Percentiles rank a stretch among this genome's conserved stretches.
Evolutionary conservation across 1,140 invertebrate genomes (phyloP).

Genomic region (Drosophila auraria): DNA sequence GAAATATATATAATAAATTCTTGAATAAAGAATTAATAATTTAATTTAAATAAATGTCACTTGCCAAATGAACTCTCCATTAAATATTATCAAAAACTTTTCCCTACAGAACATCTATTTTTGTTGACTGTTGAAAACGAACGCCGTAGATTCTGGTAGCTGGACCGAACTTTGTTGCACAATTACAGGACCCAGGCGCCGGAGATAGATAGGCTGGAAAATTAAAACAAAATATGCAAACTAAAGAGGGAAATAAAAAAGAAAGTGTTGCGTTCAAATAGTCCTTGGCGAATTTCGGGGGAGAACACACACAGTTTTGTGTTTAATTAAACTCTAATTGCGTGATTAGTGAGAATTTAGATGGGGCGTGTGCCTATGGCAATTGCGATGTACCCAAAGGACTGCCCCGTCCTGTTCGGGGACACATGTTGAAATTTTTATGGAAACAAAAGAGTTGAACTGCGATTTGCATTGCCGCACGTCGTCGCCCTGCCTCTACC

Average conservation of each 20-base stretch:
- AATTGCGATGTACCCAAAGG: constrained; percentile 2
- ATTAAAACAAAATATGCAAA: constrained; percentile 26
- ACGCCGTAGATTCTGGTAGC: background rate
- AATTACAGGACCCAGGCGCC: constrained; percentile 34
- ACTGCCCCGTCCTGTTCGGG: constrained; percentile 1
- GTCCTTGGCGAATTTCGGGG: background rate
- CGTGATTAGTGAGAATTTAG: constrained; percentile 48
- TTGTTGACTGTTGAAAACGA: background rate
- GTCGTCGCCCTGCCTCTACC: background rate
- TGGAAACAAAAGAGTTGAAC: constrained; percentile 31
- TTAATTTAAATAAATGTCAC: too few species aligned
- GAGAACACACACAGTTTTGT: constrained; percentile 1
- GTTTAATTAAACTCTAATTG: constrained; percentile 57
- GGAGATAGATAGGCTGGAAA: constrained; percentile 10
- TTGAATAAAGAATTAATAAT: too few species aligned
- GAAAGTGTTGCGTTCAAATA: constrained; percentile 11
- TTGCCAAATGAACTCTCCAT: too few species aligned
- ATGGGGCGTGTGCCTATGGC: constrained; percentile 52
- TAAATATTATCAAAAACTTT: too few species aligned
- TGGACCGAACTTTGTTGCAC: constrained; percentile 58
- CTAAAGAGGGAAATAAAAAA: constrained; percentile 3
- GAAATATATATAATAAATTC: too few species aligned
- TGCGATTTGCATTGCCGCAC: constrained; percentile 44
- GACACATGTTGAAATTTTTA: constrained; percentile 53
- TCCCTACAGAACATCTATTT: background rate